Percentiles rank a stretch among this genome's conserved stretches.
These are phyloP conservation scores for Gymnogyps californianus DNA, from an alignment of 2,113 vertebrate species.

Conservation along the genomic window DNA sequence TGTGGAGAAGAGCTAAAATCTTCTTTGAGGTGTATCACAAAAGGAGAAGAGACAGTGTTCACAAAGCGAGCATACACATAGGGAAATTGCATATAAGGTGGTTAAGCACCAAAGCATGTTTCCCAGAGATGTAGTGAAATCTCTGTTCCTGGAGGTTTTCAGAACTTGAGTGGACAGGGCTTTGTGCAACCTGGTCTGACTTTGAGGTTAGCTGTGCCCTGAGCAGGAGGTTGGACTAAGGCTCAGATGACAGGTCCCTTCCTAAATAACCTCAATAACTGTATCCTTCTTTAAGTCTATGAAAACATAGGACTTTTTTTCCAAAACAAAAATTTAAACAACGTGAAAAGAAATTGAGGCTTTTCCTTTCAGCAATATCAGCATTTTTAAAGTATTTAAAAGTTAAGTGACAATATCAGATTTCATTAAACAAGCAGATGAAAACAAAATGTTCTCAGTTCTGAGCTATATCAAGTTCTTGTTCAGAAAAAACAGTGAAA, in stretches of 20 bases:
- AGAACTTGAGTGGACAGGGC: neutral
- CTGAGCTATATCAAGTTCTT: neutral
- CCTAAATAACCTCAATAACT: neutral
- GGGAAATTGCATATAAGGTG: neutral
- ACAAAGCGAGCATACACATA: neutral
- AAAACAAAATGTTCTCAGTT: neutral
- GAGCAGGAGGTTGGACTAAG: neutral
- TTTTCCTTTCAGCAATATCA: neutral
- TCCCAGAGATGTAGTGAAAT: neutral
- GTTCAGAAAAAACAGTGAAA: neutral
- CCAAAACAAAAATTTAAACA: neutral
- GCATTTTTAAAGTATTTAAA: neutral
- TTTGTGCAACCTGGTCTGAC: neutral
- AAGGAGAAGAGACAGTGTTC: neutral
- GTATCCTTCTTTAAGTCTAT: neutral
- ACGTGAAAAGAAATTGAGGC: neutral
- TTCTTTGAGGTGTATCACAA: neutral
- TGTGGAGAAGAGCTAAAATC: neutral
- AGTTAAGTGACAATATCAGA: neutral
- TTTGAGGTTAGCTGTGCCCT: neutral
- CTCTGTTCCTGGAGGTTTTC: neutral
- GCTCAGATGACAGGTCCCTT: neutral
- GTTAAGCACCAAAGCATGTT: neutral
- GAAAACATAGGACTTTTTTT: neutral
- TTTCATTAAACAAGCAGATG: neutral